Percentiles rank a stretch among this genome's conserved stretches.
Conservation (phyloP, 2,797 vertebrate species). For the Synaphobranchus kaupii region DNA sequence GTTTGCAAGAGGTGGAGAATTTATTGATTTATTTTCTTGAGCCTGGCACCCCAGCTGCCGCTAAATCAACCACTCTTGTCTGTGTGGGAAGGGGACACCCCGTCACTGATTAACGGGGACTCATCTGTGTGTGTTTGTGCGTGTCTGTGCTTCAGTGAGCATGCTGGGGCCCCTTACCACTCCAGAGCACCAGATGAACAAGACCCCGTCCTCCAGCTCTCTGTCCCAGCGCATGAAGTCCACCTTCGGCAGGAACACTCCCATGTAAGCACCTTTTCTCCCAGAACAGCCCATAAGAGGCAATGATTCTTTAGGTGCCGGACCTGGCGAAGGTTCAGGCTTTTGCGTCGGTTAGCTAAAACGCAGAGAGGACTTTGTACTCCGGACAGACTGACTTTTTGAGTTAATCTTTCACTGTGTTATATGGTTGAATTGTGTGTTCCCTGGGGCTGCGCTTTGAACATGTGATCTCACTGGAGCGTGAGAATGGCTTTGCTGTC, state of each 20-base stretch:
- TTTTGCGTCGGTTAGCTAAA: background rate
- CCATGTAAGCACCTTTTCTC: conserved; percentile 74
- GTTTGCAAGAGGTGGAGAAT: too few relatives aligned
- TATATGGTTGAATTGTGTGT: background rate
- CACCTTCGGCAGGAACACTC: conserved; percentile 83
- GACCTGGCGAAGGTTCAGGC: background rate
- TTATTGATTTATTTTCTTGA: too few relatives aligned
- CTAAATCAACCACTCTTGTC: background rate
- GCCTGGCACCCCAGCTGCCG: too few relatives aligned
- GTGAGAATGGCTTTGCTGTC: background rate
- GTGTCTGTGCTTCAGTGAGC: conserved; percentile 75
- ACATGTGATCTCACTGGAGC: background rate
- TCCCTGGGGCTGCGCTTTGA: background rate
- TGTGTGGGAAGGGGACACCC: background rate
- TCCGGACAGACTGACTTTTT: background rate
- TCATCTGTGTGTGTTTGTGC: conserved; percentile 37
- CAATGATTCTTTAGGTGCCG: background rate
- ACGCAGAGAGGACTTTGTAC: conserved; percentile 9
- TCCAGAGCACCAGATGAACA: conserved; percentile 89
- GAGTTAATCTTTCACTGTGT: conserved; percentile 17
- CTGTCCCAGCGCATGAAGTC: conserved; percentile 87
- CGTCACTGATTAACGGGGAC: conserved; percentile 12
- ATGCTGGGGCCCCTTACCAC: conserved; percentile 93
- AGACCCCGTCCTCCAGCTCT: conserved; percentile 92
- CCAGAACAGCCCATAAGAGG: background rate